Percentiles rank a stretch among this genome's conserved stretches.
phyloP scores from a whole-genome alignment of 2,888 invertebrate genomes.

The Drosophila algonquin region DNA sequence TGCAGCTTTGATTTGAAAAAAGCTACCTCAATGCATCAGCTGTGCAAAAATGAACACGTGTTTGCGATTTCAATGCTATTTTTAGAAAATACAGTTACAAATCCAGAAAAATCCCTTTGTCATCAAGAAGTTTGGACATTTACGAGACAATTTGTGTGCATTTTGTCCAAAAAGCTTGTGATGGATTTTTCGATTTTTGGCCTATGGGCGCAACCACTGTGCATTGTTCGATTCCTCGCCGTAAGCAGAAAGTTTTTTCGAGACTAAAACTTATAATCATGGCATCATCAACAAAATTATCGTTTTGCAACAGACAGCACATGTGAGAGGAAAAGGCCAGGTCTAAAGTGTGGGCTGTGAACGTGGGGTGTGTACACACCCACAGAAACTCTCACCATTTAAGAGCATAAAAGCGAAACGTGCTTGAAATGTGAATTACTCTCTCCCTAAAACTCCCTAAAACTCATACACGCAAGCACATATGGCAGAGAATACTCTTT shows the following conservation, averaged over 20 bases:
- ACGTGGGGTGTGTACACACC: not conserved
- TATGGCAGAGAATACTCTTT: not conserved
- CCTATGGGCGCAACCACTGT: no score
- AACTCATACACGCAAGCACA: conserved; percentile 10
- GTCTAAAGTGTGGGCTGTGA: not conserved
- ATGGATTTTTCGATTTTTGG: no score
- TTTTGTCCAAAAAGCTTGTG: no score
- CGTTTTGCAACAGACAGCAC: conserved; percentile 62
- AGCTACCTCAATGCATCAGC: no score
- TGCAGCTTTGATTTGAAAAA: no score
- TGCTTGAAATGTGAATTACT: conserved; percentile 76
- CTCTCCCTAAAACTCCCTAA: conserved; percentile 52
- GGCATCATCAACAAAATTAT: conserved; percentile 76
- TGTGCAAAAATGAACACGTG: not conserved
- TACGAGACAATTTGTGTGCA: no score
- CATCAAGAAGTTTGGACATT: no score
- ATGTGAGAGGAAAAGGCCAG: conserved; percentile 21
- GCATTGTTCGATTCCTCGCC: conserved; percentile 51
- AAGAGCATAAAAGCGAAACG: conserved; percentile 75
- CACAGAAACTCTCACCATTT: conserved; percentile 73
- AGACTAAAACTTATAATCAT: conserved; percentile 74
- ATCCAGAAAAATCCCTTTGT: not conserved
- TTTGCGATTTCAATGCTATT: no score
- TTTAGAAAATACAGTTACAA: not conserved
- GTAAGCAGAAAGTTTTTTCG: conserved; percentile 42